Base-by-base conservation (phyloP, 2,888 invertebrate genomes). In the Endotricha flammealis region DNA sequence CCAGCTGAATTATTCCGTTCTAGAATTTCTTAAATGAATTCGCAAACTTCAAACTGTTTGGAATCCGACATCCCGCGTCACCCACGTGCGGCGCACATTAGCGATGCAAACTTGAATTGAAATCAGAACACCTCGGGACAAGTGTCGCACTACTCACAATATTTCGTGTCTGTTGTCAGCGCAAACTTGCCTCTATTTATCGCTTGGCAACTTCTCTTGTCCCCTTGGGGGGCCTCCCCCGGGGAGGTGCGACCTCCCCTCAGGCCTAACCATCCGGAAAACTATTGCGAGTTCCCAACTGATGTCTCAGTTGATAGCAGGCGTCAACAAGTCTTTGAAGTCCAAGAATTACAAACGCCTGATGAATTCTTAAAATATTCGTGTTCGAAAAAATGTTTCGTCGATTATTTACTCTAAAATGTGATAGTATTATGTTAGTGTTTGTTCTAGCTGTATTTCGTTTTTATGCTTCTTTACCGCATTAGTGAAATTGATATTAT, bases 141-240 rank as follows among this genome's bases (percentile, higher is more conserved):
- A 29, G 39, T 30, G 35, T 42, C 43, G 41, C 43, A 46, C 44
- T 51, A 47, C 46, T 48, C 56, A 57, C 56, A 57, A 57, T 57
- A 57, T 57, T 57, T 57, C 61, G 57, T 50, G 59, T 55, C 48
- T 53, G 49, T 54, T 60, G 57, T 59, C 62, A 50, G 47, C 57
- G 38, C 53, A 53, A 58, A 63, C 60, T 61, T 58, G 54, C 52
- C 33, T 49, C 54, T 58, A 64, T 63, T 58, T 60, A 61, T 61
- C 56, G 54, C 52, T 42, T 48, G 48, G 50, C 50, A 55, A 57
- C 48, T 56, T 49, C 54, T 48, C 53, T 46, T 43, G 41, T 39
- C 42, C 32, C 39, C 29, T 29, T 45, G 42, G 1, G 30, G 12
- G 17, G 29, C 36, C 28, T 10, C 20, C 10, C 31, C 12, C n/a